Percentiles rank a stretch among this genome's conserved stretches.
These are phyloP conservation scores for Physocephala rufipes DNA, from an alignment of 2,888 invertebrate species.

Conservation along the genomic window DNA sequence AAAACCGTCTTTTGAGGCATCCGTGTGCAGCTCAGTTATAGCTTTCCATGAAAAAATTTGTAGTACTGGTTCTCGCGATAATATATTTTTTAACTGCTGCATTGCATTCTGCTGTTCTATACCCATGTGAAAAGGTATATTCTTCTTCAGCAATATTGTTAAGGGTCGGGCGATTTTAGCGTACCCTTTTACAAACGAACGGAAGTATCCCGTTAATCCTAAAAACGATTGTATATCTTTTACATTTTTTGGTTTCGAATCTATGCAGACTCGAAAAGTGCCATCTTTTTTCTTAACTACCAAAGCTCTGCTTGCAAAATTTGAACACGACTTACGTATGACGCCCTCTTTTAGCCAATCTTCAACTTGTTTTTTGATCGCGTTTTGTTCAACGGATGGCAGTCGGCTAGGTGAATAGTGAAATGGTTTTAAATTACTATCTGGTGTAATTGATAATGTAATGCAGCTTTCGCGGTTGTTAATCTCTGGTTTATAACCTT, in stretches of 20 bases:
- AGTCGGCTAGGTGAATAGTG: constrained; percentile 38
- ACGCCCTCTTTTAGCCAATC: constrained; percentile 25
- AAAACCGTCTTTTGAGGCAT: constrained; percentile 40
- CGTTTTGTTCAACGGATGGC: constrained; percentile 28
- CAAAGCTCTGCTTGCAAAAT: constrained; percentile 27
- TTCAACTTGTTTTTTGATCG: constrained; percentile 30
- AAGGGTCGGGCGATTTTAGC: constrained; percentile 9
- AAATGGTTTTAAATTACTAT: constrained; percentile 36
- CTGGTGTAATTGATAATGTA: constrained; percentile 38
- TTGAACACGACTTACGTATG: constrained; percentile 11
- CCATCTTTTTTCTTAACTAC: constrained; percentile 20
- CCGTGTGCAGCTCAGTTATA: constrained; percentile 41
- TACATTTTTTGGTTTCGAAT: constrained; percentile 50
- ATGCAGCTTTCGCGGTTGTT: constrained; percentile 28
- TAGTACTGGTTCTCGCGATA: constrained; percentile 32
- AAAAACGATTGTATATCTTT: constrained; percentile 22
- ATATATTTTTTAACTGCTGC: constrained; percentile 10
- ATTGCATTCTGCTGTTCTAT: constrained; percentile 17
- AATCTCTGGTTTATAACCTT: constrained; percentile 27
- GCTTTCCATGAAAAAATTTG: constrained; percentile 33
- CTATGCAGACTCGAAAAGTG: constrained; percentile 51
- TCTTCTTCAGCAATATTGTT: constrained; percentile 19
- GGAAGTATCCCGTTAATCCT: constrained; percentile 13
- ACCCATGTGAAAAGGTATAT: constrained; percentile 9
- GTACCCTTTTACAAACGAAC: constrained; percentile 5